Base-by-base conservation (phyloP, 2,888 invertebrate species). In the Dicyrtomina minuta region DNA sequence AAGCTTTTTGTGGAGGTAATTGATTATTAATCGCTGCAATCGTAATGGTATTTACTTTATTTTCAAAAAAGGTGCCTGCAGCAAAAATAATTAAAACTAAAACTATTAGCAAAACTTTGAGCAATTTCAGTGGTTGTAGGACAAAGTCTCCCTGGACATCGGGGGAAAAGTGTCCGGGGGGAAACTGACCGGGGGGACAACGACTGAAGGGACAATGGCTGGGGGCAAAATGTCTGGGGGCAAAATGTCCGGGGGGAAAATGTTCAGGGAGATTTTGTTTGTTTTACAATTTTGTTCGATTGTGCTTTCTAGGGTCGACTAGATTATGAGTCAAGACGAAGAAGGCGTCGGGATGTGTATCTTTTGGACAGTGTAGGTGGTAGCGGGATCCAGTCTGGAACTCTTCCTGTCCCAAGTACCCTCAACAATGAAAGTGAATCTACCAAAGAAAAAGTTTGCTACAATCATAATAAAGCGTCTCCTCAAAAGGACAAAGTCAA, bases 371-470 rank as follows among this genome's bases (percentile, higher is more conserved):
- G 76, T 43, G 76, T 76, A 41, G 79, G 77, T 27, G 78, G 75
- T 41, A 75, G 74, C 71, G 79, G 77, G 43, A 74, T 77, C 59
- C 77, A 76, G 59, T 75, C 75, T 27, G 78, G 78, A 27, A 76
- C 77, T 13, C 68, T 75, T 15, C 77, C 77, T 1, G 75, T 74
- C 24, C 74, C 74, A 0, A 75, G 73, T 55, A 72, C 75, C 88
- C 89, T 81, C 88, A 88, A 75, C 65, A 78, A 77, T 70, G 74
- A 74, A 15, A 78, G 75, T 67, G 76, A 75, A 22, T 77, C 75
- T 6, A 71, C 73, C 22, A 76, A 75, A 66, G 76, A 74, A 44
- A 75, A 77, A 70, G 66, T 77, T 20, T 77, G 77, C 70, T 74
- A 74, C 60, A 77, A 77, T 69, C 75, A 77, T 66, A 77, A 77